Conservation (phyloP, 2,888 invertebrate genomes). For the Aelia acuminata region DNA sequence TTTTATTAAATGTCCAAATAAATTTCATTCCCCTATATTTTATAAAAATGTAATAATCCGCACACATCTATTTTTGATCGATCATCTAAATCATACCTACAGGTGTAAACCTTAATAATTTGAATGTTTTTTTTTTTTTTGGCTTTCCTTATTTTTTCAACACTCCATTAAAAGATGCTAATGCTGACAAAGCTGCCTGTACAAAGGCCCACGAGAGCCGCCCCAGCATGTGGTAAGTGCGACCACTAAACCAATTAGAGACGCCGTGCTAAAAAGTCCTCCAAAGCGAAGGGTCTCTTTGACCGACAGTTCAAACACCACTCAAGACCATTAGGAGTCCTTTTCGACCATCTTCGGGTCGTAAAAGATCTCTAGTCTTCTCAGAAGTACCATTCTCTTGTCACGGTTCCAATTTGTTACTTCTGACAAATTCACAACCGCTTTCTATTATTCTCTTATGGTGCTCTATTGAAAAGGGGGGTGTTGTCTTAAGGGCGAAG, state of each 20-base stretch:
- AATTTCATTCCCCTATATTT: no score
- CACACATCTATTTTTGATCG: no score
- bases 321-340: neutral
- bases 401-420: conserved; percentile 25
- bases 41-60: no score
- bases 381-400: conserved; percentile 1
- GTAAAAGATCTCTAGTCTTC: neutral
- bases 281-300: neutral
- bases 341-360: neutral
- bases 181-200: no score
- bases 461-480: neutral
- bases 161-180: neutral
- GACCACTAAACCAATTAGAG: conserved; percentile 40
- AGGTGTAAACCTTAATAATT: no score
- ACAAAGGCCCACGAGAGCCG: neutral
- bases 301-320: conserved; percentile 33
- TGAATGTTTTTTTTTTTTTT: no score
- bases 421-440: conserved; percentile 28
- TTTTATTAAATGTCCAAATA: no score
- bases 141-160: neutral
- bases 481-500: neutral
- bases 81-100: no score
- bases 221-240: conserved; percentile 11
- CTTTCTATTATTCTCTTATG: conserved; percentile 17
- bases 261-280: neutral